Evolutionary conservation across 2,888 invertebrate species (phyloP).

Genomic region (Taphrorychus bicolor): DNA sequence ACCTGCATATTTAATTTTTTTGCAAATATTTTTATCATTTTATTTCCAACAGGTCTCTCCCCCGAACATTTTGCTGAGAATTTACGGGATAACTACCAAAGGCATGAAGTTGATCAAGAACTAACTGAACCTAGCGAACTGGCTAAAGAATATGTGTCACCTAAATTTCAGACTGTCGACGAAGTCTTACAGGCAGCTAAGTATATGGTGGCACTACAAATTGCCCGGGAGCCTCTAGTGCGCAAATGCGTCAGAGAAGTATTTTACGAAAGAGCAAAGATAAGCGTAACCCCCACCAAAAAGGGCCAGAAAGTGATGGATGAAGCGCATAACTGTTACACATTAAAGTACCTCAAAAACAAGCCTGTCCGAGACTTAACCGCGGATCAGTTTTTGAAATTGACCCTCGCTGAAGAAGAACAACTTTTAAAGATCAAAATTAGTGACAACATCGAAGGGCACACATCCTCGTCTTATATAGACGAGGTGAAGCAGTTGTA

Average conservation of each 20-base stretch:
- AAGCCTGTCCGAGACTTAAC: slow-evolving; percentile 70
- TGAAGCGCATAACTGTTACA: slow-evolving; percentile 87
- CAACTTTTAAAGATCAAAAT: slow-evolving; percentile 77
- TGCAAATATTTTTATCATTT: neutral
- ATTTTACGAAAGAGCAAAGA: slow-evolving; percentile 86
- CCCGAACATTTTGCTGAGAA: slow-evolving; percentile 97
- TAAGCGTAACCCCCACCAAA: slow-evolving; percentile 84
- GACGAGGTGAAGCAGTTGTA: slow-evolving; percentile 83
- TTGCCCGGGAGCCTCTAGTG: slow-evolving; percentile 90
- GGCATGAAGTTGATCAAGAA: slow-evolving; percentile 94
- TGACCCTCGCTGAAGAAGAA: slow-evolving; percentile 82
- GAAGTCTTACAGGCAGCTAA: slow-evolving; percentile 90
- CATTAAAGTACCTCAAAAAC: slow-evolving; percentile 45
- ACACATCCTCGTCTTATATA: slow-evolving; percentile 77
- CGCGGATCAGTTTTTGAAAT: slow-evolving; percentile 89
- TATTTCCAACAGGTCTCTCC: slow-evolving; percentile 65
- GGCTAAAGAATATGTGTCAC: slow-evolving; percentile 78
- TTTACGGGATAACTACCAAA: slow-evolving; percentile 91
- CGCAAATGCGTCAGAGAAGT: slow-evolving; percentile 85
- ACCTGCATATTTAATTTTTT: too few relatives aligned
- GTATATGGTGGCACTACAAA: slow-evolving; percentile 93
- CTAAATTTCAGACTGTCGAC: slow-evolving; percentile 62
- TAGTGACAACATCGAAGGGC: slow-evolving; percentile 77
- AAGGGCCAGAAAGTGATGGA: slow-evolving; percentile 95
- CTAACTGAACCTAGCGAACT: slow-evolving; percentile 82